A percentile compares a stretch with the other conserved stretches of the same genome.
Evolutionary conservation across 2,797 vertebrate genomes (phyloP).

Genomic region (Gymnodraco acuticeps): DNA sequence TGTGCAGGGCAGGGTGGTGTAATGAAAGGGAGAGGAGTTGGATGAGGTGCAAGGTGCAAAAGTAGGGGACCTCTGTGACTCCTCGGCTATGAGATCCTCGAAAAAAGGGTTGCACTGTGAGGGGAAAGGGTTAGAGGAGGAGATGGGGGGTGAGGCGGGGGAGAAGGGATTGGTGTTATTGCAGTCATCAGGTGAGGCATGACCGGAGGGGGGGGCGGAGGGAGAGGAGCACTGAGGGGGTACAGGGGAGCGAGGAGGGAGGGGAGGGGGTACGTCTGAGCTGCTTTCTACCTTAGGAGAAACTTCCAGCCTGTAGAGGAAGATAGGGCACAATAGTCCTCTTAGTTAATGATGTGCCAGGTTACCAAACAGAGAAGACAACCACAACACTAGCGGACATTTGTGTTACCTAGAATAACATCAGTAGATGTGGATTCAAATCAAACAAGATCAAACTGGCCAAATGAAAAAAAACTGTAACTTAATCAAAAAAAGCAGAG

Average conservation of each 20-base stretch:
- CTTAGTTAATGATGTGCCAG: conserved; percentile 89
- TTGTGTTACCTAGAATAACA: conserved; percentile 21
- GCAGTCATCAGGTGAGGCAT: conserved; percentile 78
- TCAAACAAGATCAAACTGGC: conserved; percentile 21
- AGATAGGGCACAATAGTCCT: conserved; percentile 93
- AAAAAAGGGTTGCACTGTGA: conserved; percentile 94
- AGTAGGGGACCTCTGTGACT: conserved; percentile 90
- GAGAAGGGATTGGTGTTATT: conserved; percentile 84
- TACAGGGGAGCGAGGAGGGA: conserved; percentile 83
- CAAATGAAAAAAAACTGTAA: conserved; percentile 63
- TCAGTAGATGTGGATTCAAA: conserved; percentile 23
- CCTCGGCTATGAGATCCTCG: conserved; percentile 91
- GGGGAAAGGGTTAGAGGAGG: conserved; percentile 92
- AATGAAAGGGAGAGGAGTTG: conserved; percentile 81
- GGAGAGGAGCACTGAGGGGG: conserved; percentile 75
- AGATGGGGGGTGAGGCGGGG: conserved; percentile 83
- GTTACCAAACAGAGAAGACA: conserved; percentile 67
- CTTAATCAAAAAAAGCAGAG: conserved; percentile 67
- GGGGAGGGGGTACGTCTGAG: conserved; percentile 89
- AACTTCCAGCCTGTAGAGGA: conserved; percentile 98
- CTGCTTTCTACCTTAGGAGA: conserved; percentile 98
- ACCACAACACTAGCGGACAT: conserved; percentile 42
- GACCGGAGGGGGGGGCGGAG: conserved; percentile 75
- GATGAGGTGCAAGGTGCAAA: conserved; percentile 86
- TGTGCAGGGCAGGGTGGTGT: conserved; percentile 74